phyloP scores from a whole-genome alignment of 1,140 invertebrate genomes.

The Hylaeus volcanicus region DNA sequence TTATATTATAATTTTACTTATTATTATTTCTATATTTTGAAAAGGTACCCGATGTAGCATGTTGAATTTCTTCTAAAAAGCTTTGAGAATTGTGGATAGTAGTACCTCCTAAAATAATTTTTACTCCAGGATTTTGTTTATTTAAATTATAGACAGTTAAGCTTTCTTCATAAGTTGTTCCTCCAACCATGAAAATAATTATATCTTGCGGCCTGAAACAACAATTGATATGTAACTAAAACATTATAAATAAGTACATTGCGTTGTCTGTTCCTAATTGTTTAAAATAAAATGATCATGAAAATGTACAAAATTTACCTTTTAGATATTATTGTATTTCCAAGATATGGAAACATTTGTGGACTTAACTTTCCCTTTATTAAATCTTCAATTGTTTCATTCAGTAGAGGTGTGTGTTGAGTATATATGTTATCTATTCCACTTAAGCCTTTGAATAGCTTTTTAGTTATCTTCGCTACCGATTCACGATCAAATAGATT shows the following conservation, averaged over 20 bases:
- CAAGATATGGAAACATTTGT: slow-evolving; percentile 90
- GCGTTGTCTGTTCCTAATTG: neutral
- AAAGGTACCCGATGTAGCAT: slow-evolving; percentile 76
- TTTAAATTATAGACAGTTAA: slow-evolving; percentile 92
- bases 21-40: slow-evolving; percentile 72
- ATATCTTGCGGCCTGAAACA: slow-evolving; percentile 89
- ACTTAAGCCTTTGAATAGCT: slow-evolving; percentile 92
- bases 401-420: slow-evolving; percentile 94
- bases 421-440: slow-evolving; percentile 99
- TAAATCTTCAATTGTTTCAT: slow-evolving; percentile 93
- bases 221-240: slow-evolving; percentile 5
- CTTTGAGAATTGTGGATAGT: slow-evolving; percentile 93
- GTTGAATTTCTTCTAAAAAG: slow-evolving; percentile 88
- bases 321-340: slow-evolving; percentile 78
- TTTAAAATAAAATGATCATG: neutral
- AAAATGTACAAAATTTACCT: slow-evolving; percentile 56
- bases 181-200: slow-evolving; percentile 97
- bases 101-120: slow-evolving; percentile 94
- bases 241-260: neutral
- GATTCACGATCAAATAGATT: slow-evolving; percentile 93
- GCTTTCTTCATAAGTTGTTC: slow-evolving; percentile 98
- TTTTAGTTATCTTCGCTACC: slow-evolving; percentile 94
- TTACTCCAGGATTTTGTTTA: slow-evolving; percentile 86
- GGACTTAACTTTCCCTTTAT: slow-evolving; percentile 93
- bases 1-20: slow-evolving; percentile 44